Base-by-base conservation (phyloP, 2,888 invertebrate species). In the Hypsopygia costalis region DNA sequence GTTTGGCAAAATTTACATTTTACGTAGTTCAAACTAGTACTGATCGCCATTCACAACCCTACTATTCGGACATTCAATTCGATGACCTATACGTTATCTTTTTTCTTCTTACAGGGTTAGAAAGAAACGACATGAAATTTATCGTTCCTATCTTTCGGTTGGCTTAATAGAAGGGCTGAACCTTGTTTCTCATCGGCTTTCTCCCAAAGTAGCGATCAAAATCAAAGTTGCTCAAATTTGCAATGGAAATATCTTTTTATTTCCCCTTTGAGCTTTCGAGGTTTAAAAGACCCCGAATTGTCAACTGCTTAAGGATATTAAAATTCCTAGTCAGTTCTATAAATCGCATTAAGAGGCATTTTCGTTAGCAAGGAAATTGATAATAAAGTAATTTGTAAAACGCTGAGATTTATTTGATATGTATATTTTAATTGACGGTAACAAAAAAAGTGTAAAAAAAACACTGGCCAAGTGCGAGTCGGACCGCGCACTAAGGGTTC, bases 231-330 rank as follows among this genome's bases (percentile, higher is more conserved):
- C 52, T 54, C 58, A 58, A 71, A 69, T 73, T 74, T 73, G 70
- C 72, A 73, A 73, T 69, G 72, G 73, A 64, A 80, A 80, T 80
- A 64, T 64, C 66, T 75, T 79, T 79, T 77, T 79, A 78, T 78
- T 76, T 75, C 65, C 69, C 69, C 70, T 78, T 75, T 70, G 70
- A 75, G 70, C 69, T 64, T 71, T 67, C 58, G 63, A 59, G 68
- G 69, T 62, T 68, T 69, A 62, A 69, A 65, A 62, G 62, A 60
- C 47, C 55, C 42, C 57, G 62, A 59, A 55, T 65, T 68, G 66
- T 69, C 74, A 69, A 69, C 64, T 74, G 71, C 68, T 73, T 67
- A 67, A 67, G 62, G 69, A 71, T 70, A 71, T 70, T 69, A 69
- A 69, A 69, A 69, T 70, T 67, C 54, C 56, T 62, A 56, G 58